Base-by-base conservation (phyloP, 2,797 vertebrate genomes). In the Cryptoprocta ferox region DNA sequence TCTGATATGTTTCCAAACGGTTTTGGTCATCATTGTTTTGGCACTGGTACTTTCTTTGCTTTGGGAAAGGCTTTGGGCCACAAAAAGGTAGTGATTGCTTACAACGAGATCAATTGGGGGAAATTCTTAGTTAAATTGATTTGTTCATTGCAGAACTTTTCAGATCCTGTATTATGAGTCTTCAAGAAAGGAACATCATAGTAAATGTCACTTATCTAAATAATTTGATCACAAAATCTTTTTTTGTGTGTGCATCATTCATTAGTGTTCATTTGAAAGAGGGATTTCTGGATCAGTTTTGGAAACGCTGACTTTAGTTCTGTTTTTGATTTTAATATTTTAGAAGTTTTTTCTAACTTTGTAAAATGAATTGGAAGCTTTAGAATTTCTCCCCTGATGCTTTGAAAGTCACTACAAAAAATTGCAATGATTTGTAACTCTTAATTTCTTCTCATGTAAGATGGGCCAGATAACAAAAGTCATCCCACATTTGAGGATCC, bases 311-410 rank as follows among this genome's bases (percentile, higher is more conserved):
- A 92, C 37, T 19, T 73, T 28, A 68, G 24, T 63, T 92, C 81
- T 48, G 30, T 19, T 63, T 94, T 94, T 73, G 9, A 76, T 26
- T 68, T 63, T 80, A 42, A 50, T 32, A 63, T 53, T 84, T 79
- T 75, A 56, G 16, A 80, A 65, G 76, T 18, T 9, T 83, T 90
- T 75, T 93, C 37, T 48, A 91, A 83, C 14, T 89, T 66, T 76
- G 32, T 61, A 45, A 95, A 93, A 82, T 65, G 61, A 95, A 81
- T 56, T 42, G 10, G 76, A 92, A 68, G 11, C 15, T 59, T 96
- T 53, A 37, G 53, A 59, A 37, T 18, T 16, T 89, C 37, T 9
- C 26, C 12, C 14, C 21, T 12, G 30, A 0, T 63, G 65, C n/a
- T 78, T 85, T 94, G 61, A 26, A 95, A 89, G 9, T 78, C 65